Percentiles rank a stretch among this genome's conserved stretches.
These are phyloP conservation scores for Mactromeris polynyma DNA, from an alignment of 2,888 invertebrate genomes.

Conservation along the genomic window DNA sequence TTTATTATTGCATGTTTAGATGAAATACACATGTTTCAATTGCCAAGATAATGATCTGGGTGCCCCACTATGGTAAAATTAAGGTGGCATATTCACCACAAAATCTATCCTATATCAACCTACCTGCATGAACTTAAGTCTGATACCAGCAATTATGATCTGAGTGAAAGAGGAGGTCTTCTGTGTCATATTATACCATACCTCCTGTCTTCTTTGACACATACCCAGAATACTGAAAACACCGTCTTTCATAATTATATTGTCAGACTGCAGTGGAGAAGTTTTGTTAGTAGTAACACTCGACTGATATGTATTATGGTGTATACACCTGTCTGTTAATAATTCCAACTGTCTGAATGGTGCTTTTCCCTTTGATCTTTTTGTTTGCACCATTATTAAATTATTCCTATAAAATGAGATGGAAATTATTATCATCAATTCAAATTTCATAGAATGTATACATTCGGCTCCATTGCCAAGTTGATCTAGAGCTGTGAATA, in stretches of 20 bases:
- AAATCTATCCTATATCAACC: neutral
- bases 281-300: neutral
- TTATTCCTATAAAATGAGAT: neutral
- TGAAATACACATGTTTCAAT: constrained; percentile 61
- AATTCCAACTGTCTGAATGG: neutral
- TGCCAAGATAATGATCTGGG: constrained; percentile 30
- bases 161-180: neutral
- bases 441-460: neutral
- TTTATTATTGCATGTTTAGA: constrained; percentile 57
- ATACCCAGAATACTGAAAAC: neutral
- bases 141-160: neutral
- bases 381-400: neutral
- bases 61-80: constrained; percentile 25
- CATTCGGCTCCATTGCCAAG: neutral
- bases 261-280: neutral
- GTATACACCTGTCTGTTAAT: constrained; percentile 6
- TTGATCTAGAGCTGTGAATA: neutral
- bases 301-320: neutral
- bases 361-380: neutral
- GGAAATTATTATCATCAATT: neutral
- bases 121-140: neutral
- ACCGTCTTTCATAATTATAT: neutral
- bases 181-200: neutral
- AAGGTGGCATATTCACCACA: neutral
- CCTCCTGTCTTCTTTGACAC: neutral